These are phyloP conservation scores for Stegastes partitus DNA, from an alignment of 2,113 vertebrate species.

Conservation along the genomic window DNA sequence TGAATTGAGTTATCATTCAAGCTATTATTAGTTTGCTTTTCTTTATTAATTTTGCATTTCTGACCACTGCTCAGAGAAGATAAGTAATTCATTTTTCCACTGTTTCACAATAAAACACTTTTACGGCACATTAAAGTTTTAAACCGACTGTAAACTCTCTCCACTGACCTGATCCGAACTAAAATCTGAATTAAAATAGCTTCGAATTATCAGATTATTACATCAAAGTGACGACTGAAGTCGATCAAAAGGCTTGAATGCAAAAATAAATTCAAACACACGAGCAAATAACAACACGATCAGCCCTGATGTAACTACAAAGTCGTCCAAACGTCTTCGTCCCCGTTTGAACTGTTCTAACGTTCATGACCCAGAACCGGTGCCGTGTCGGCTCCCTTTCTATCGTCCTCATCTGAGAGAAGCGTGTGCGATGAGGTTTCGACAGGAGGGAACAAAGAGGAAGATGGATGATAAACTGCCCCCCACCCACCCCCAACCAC, in stretches of 20 bases:
- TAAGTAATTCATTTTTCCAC: too few relatives aligned
- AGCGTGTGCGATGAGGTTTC: slow-evolving; percentile 46
- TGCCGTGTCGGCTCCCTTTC: slow-evolving; percentile 33
- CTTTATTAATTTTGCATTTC: too few relatives aligned
- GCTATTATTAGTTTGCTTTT: too few relatives aligned
- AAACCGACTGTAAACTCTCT: too few relatives aligned
- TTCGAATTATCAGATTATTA: neutral
- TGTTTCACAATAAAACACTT: neutral
- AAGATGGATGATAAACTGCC: slow-evolving; percentile 70
- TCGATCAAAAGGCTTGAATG: neutral
- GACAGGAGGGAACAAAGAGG: slow-evolving; percentile 60
- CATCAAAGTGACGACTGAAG: neutral
- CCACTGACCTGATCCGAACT: neutral
- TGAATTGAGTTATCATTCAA: too few relatives aligned
- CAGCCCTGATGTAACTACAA: neutral
- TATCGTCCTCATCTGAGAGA: slow-evolving; percentile 23
- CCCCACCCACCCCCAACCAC: slow-evolving; percentile 61
- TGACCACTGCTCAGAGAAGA: too few relatives aligned
- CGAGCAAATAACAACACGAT: neutral
- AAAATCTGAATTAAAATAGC: neutral
- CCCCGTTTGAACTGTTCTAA: neutral
- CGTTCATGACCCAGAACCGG: slow-evolving; percentile 23
- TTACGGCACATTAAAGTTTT: neutral
- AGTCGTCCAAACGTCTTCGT: neutral
- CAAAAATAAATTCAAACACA: neutral